These are phyloP conservation scores for Mastacembelus armatus DNA, from an alignment of 2,797 vertebrate species.

Conservation along the genomic window DNA sequence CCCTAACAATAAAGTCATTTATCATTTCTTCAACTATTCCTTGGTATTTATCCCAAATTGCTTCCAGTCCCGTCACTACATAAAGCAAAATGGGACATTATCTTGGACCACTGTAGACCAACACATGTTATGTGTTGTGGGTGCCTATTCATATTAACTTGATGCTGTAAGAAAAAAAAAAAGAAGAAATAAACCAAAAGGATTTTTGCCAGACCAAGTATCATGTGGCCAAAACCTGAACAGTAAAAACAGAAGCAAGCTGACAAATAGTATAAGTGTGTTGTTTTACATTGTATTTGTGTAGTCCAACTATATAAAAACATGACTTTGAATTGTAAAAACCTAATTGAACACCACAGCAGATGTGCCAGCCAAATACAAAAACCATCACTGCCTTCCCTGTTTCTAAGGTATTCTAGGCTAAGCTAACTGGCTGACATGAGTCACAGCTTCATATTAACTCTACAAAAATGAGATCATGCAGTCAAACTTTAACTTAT, in stretches of 20 bases:
- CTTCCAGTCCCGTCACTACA: constrained; percentile 75
- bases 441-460: too few species aligned
- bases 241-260: constrained; percentile 19
- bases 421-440: too few species aligned
- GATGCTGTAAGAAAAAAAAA: constrained; percentile 33
- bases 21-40: constrained; percentile 70
- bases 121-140: constrained; percentile 73
- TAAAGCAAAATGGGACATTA: constrained; percentile 58
- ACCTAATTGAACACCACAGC: constrained; percentile 6
- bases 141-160: constrained; percentile 61
- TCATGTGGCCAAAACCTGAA: constrained; percentile 17
- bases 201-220: constrained; percentile 12
- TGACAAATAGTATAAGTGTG: constrained; percentile 7
- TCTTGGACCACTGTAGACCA: constrained; percentile 47
- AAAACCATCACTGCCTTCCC: constrained; percentile 1
- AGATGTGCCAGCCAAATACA: background rate
- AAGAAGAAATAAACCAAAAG: background rate
- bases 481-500: too few species aligned
- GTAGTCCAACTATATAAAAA: background rate
- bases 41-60: constrained; percentile 72
- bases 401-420: background rate
- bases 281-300: constrained; percentile 8
- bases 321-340: constrained; percentile 8
- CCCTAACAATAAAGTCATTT: constrained; percentile 68
- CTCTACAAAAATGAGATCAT: too few species aligned